These are phyloP conservation scores for Corydoras sp. DNA, from an alignment of 2,113 vertebrate genomes.

Conservation along the genomic window DNA sequence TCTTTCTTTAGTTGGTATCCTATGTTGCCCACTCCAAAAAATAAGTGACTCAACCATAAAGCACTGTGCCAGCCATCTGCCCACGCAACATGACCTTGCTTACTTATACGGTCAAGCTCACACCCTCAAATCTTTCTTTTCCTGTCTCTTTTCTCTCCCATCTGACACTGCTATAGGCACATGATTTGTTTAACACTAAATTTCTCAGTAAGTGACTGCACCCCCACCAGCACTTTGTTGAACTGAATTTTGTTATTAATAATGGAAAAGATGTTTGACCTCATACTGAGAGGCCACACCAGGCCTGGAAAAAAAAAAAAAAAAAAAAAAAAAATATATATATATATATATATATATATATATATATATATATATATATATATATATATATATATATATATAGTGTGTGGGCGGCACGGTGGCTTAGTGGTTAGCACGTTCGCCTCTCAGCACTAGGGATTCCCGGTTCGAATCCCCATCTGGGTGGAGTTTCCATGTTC, in stretches of 20 bases:
- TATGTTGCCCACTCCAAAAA: conserved; percentile 38
- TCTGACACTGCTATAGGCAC: conserved; percentile 21
- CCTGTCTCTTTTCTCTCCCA: conserved; percentile 10
- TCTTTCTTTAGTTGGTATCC: conserved; percentile 43
- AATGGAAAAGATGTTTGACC: conserved; percentile 5
- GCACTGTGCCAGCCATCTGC: conserved; percentile 41
- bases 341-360: too few species aligned
- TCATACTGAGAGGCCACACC: conserved; percentile 5
- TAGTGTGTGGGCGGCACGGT: too few species aligned
- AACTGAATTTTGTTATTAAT: conserved; percentile 20
- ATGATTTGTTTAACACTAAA: conserved; percentile 30
- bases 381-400: too few species aligned
- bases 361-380: too few species aligned
- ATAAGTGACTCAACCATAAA: conserved; percentile 42
- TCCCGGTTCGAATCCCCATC: too few species aligned
- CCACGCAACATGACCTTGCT: conserved; percentile 38
- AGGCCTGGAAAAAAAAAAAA: too few species aligned
- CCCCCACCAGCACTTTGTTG: conserved; percentile 8
- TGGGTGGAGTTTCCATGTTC: too few species aligned
- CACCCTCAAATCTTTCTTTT: background rate
- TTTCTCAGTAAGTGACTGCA: conserved; percentile 12
- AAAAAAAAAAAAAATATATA: too few species aligned
- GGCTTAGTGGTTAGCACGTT: too few species aligned
- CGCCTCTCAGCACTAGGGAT: too few species aligned
- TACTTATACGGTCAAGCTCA: conserved; percentile 17